phyloP scores from a whole-genome alignment of 1,140 invertebrate species.

The Pygmarrhopalites habei region DNA sequence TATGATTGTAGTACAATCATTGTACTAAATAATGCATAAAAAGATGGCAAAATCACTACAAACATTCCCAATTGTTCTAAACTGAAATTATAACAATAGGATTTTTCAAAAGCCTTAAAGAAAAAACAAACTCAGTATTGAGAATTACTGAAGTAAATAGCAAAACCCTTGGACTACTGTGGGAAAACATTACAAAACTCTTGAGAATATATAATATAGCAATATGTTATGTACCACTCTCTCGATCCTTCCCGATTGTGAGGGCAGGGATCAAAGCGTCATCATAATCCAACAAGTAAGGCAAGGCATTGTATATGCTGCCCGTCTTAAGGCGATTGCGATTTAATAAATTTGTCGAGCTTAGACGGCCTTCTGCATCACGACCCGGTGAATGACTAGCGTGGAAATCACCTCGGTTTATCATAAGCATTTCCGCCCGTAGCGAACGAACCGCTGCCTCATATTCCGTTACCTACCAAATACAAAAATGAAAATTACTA shows the following conservation, averaged over 20 bases:
- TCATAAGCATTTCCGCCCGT: constrained; percentile 14
- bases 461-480: constrained; percentile 33
- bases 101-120: neutral
- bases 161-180: too few relatives aligned
- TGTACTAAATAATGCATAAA: too few relatives aligned
- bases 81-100: constrained; percentile 7
- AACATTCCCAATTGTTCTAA: constrained; percentile 6
- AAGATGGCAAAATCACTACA: constrained; percentile 16
- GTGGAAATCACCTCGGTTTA: neutral
- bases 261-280: constrained; percentile 70
- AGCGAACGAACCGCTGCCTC: constrained; percentile 26
- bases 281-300: constrained; percentile 73
- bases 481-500: too few relatives aligned
- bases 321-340: constrained; percentile 30
- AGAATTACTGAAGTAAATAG: constrained; percentile 6
- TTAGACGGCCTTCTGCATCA: neutral
- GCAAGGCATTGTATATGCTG: constrained; percentile 69
- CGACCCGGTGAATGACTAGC: neutral
- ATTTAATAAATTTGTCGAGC: constrained; percentile 6
- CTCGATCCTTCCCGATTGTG: constrained; percentile 63
- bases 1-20: too few relatives aligned
- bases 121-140: neutral
- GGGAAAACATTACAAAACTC: too few relatives aligned
- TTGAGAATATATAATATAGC: neutral
- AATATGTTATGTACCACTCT: constrained; percentile 49